Evolutionary conservation across 2,797 vertebrate species (phyloP).

Genomic region (Botia kubotai): DNA sequence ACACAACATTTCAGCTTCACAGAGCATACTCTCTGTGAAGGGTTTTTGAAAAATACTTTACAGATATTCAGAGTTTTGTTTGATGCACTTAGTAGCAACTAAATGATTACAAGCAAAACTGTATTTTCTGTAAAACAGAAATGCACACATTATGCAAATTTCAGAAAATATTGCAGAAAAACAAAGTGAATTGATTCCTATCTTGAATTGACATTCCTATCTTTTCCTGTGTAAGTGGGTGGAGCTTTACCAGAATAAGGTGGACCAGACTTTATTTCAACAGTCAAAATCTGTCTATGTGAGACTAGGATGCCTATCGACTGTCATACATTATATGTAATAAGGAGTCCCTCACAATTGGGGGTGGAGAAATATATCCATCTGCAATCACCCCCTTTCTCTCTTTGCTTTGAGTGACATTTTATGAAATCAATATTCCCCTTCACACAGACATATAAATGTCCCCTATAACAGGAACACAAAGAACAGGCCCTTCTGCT

Average conservation of each 20-base stretch:
- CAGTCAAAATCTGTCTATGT: too few species aligned
- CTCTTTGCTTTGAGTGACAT: constrained; percentile 70
- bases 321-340: neutral
- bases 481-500: constrained; percentile 39
- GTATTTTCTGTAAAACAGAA: neutral
- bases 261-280: too few species aligned
- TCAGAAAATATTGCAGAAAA: too few species aligned
- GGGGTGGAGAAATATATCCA: constrained; percentile 66
- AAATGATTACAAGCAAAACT: too few species aligned
- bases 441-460: constrained; percentile 62
- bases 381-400: constrained; percentile 68
- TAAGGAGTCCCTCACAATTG: neutral
- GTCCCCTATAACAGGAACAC: constrained; percentile 50
- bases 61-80: too few species aligned
- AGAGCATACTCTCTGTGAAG: too few species aligned
- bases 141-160: neutral
- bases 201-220: too few species aligned
- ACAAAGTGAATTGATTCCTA: too few species aligned
- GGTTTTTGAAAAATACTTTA: neutral
- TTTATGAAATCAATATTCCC: constrained; percentile 74
- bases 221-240: neutral
- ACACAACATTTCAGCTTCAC: neutral
- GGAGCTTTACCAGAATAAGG: neutral
- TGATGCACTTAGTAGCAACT: too few species aligned
- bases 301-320: neutral